Conservation (phyloP, 2,888 invertebrate species). For the Drosophila bunnanda region DNA sequence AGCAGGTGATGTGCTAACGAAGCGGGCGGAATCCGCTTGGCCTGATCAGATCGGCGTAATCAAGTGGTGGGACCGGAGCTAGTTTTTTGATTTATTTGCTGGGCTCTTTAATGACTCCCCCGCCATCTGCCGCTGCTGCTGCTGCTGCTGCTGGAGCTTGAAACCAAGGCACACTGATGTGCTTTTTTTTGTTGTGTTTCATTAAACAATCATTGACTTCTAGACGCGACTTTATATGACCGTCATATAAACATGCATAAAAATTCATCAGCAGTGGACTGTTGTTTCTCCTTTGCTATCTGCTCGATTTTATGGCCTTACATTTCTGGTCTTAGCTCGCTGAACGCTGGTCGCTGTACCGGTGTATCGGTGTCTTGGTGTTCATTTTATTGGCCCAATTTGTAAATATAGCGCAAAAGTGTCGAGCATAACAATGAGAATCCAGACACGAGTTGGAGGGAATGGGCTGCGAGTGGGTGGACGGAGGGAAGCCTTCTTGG, state of each 20-base stretch:
- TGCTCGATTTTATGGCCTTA: constrained; percentile 66
- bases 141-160: neutral
- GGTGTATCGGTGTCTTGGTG: constrained; percentile 51
- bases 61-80: constrained; percentile 62
- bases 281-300: constrained; percentile 62
- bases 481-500: constrained; percentile 37
- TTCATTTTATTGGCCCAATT: constrained; percentile 79
- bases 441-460: constrained; percentile 15
- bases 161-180: constrained; percentile 18
- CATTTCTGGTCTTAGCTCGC: constrained; percentile 53
- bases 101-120: constrained; percentile 61
- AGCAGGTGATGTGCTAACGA: constrained; percentile 75
- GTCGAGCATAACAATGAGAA: constrained; percentile 75
- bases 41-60: constrained; percentile 58
- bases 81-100: constrained; percentile 70
- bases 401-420: constrained; percentile 77
- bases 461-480: constrained; percentile 17
- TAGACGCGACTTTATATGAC: constrained; percentile 66
- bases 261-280: constrained; percentile 73
- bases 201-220: constrained; percentile 79
- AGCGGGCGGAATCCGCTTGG: constrained; percentile 69
- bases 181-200: constrained; percentile 69
- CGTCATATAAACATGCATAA: constrained; percentile 78
- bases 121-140: constrained; percentile 1
- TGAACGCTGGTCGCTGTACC: constrained; percentile 3